phyloP scores from a whole-genome alignment of 2,888 invertebrate species.

The Lepidocyrtinus sp. region DNA sequence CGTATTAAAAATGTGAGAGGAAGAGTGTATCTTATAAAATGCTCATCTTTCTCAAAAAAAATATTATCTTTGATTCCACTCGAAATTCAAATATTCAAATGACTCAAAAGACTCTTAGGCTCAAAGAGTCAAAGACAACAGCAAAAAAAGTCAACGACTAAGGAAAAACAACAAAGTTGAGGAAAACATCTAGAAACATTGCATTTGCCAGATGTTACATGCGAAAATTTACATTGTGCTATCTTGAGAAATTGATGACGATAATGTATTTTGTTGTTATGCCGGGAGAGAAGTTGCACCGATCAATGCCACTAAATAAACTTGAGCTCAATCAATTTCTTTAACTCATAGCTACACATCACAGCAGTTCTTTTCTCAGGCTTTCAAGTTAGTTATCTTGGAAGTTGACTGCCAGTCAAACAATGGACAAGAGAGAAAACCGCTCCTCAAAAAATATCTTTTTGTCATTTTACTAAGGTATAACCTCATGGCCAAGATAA shows the following conservation, averaged over 20 bases:
- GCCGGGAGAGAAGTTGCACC: neutral
- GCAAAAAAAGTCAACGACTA: too few relatives aligned
- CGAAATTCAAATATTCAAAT: too few relatives aligned
- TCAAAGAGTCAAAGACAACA: too few relatives aligned
- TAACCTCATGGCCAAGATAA: neutral
- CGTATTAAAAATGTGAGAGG: too few relatives aligned
- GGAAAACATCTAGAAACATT: too few relatives aligned
- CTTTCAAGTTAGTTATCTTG: too few relatives aligned
- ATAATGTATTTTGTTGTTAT: neutral
- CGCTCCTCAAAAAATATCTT: neutral
- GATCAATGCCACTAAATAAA: neutral
- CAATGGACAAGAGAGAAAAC: neutral
- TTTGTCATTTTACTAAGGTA: neutral
- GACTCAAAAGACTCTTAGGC: too few relatives aligned
- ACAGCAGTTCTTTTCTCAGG: too few relatives aligned
- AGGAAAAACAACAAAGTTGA: too few relatives aligned
- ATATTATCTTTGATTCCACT: too few relatives aligned
- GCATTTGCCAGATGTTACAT: constrained; percentile 55
- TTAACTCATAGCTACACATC: neutral
- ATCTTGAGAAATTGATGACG: neutral
- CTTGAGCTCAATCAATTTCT: neutral
- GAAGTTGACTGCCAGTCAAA: neutral
- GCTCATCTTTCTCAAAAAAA: too few relatives aligned
- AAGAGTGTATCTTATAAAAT: too few relatives aligned
- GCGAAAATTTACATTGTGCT: constrained; percentile 38